phyloP scores from a whole-genome alignment of 2,888 invertebrate genomes.

The Smittia sp. region DNA sequence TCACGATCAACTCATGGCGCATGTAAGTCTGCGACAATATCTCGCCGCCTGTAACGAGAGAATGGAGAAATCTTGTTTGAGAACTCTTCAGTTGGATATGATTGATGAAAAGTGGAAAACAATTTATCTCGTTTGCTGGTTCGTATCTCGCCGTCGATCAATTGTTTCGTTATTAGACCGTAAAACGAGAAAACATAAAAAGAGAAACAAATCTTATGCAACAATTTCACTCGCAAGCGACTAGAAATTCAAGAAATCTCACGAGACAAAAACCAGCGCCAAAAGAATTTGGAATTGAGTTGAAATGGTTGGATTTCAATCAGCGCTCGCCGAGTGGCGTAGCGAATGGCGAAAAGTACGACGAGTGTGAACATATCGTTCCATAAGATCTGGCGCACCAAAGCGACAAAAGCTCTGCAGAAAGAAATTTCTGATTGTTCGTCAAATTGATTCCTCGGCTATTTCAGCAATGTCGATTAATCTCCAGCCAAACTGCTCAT shows the following conservation, averaged over 20 bases:
- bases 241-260: slow-evolving; percentile 2
- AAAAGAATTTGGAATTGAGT: neutral
- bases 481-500: too few species aligned
- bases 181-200: slow-evolving; percentile 15
- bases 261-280: neutral
- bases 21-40: slow-evolving; percentile 68
- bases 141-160: slow-evolving; percentile 16
- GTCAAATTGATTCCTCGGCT: neutral
- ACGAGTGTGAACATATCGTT: neutral
- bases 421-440: neutral
- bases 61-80: slow-evolving; percentile 23
- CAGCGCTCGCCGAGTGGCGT: neutral
- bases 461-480: too few species aligned
- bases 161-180: slow-evolving; percentile 32
- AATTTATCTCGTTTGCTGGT: slow-evolving; percentile 23
- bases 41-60: slow-evolving; percentile 60
- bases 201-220: slow-evolving; percentile 5
- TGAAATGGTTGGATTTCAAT: neutral
- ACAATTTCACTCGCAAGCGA: slow-evolving; percentile 2
- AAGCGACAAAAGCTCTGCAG: neutral
- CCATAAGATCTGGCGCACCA: neutral
- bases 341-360: neutral
- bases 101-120: slow-evolving; percentile 5
- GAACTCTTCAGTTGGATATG: slow-evolving; percentile 1
- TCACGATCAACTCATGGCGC: slow-evolving; percentile 62